Base-by-base conservation (phyloP, 2,797 vertebrate species). In the Labroides dimidiatus region DNA sequence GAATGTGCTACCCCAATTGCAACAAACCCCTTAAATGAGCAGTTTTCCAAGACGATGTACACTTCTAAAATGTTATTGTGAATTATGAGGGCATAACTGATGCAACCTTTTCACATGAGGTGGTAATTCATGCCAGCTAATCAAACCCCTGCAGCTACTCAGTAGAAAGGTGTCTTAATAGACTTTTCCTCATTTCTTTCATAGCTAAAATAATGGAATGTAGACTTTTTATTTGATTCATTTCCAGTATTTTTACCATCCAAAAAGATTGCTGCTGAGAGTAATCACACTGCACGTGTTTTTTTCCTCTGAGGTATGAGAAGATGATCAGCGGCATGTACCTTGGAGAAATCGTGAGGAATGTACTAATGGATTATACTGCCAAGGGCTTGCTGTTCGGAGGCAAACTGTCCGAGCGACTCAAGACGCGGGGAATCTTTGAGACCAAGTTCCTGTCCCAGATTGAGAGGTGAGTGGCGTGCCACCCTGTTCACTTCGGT, bases 271-370 rank as follows among this genome's bases (percentile, higher is more conserved):
- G 37, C 37, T 39, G 37, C 13, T 39, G 37, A 14, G 11, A 48
- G 14, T 56, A 45, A 42, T 57, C 1, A 11, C 12, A 51, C 36
- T 69, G 13, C 68, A 19, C 81, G 16, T 73, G 19, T 45, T 20
- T 67, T 48, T 27, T 33, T 33, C 0, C 53, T 47, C 39, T 20
- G 45, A 99, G 97, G 86, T 99, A 94, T 58, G 97, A 98, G 94
- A 99, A 99, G 91, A 96, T 99, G 97, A 98, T 99, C 90, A 98
- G 98, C 0, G 97, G 98, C 53, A 98, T 99, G 98, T 99, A 99
- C 86, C 89, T 99, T 63, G 98, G 98, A 0, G 98, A 98, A 91
- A 95, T 97, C 0, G 97, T 98, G 57, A 94, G 96, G 33, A 96
- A 97, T 36, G 92, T 99, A 58, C 93, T 99, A 27, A 92, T 99